A percentile compares a stretch with the other conserved stretches of the same genome.
phyloP scores from a whole-genome alignment of 2,113 vertebrate species.

The Myocastor coypus region DNA sequence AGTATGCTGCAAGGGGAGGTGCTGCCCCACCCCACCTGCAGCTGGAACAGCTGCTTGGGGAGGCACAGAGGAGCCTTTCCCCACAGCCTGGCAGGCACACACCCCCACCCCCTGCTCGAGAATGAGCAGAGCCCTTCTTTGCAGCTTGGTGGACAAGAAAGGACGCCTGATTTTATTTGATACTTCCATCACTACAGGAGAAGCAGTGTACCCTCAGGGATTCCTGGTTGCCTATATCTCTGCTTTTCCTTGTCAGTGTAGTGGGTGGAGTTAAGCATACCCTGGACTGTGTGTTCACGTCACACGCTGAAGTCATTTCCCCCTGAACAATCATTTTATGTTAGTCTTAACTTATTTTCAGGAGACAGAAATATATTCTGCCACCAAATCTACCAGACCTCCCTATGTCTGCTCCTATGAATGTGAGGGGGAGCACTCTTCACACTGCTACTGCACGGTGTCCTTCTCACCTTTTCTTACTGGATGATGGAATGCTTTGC shows the following conservation, averaged over 20 bases:
- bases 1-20: neutral
- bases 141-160: neutral
- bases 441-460: neutral
- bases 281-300: neutral
- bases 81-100: neutral
- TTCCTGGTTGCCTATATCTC: neutral
- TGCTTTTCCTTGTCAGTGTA: neutral
- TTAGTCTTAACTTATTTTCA: neutral
- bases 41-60: neutral
- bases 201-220: accelerated
- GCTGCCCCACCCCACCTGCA: neutral
- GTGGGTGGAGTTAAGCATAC: neutral
- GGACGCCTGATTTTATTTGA: too few species aligned
- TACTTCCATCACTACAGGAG: neutral
- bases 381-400: neutral
- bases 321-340: neutral
- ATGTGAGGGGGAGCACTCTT: neutral
- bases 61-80: neutral
- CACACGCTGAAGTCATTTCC: neutral
- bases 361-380: neutral
- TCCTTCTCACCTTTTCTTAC: neutral
- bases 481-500: neutral
- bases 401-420: neutral
- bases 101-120: too few species aligned
- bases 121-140: accelerated